Evolutionary conservation across 2,113 vertebrate species (phyloP).

Genomic region (Nothocercus nigrocapillus): DNA sequence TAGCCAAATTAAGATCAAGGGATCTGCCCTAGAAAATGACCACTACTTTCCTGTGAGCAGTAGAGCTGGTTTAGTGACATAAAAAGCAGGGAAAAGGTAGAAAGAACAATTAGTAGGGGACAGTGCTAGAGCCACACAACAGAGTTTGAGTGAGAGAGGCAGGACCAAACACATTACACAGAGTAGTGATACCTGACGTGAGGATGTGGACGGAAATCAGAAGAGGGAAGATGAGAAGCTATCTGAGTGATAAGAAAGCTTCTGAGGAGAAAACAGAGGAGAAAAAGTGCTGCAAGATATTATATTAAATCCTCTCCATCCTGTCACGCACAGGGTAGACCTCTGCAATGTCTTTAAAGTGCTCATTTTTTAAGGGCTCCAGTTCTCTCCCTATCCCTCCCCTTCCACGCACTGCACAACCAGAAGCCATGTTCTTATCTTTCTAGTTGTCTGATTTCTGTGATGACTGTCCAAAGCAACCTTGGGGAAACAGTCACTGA

Average conservation of each 20-base stretch:
- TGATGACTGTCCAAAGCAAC: neutral
- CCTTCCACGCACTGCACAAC: neutral
- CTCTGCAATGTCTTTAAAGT: neutral
- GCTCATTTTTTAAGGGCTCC: neutral
- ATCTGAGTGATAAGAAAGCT: conserved; percentile 96
- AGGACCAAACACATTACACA: conserved; percentile 49
- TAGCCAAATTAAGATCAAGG: neutral
- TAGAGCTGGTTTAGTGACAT: neutral
- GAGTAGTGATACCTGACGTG: conserved; percentile 87
- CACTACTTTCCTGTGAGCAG: neutral
- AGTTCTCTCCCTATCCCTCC: neutral
- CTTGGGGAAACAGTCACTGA: neutral
- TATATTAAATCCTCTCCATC: neutral
- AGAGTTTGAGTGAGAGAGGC: conserved; percentile 46
- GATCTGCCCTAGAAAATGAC: neutral
- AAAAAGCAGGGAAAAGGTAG: neutral
- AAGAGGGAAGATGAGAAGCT: conserved; percentile 99
- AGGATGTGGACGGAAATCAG: conserved; percentile 84
- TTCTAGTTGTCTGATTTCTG: neutral
- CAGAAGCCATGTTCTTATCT: neutral
- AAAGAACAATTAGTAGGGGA: conserved; percentile 34
- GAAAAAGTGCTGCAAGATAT: conserved; percentile 38
- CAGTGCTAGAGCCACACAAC: conserved; percentile 10
- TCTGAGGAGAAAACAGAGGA: conserved; percentile 83
- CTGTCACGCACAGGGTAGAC: neutral